A percentile compares a stretch with the other conserved stretches of the same genome.
phyloP scores from a whole-genome alignment of 2,113 vertebrate genomes.

The Zapus hudsonius region DNA sequence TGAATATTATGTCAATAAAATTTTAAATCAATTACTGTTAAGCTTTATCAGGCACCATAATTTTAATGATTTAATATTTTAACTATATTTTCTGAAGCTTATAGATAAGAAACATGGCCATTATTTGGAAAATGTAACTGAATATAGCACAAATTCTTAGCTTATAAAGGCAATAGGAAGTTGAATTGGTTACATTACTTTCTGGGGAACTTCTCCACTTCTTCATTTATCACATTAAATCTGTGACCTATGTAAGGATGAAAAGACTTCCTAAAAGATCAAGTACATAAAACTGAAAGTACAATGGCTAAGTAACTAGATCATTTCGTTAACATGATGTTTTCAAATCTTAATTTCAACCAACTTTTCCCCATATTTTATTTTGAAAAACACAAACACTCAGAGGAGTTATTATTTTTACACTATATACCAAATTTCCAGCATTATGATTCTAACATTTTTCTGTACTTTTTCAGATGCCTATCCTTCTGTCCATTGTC shows the following conservation, averaged over 20 bases:
- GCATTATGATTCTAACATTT: not conserved
- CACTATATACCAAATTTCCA: not conserved
- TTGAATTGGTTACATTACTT: not conserved
- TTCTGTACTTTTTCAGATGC: not conserved
- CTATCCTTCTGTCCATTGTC: not conserved
- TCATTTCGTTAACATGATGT: constrained; percentile 22
- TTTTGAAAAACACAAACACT: constrained; percentile 33
- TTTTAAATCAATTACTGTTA: not conserved
- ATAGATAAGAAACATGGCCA: not conserved
- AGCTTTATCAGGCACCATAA: not conserved
- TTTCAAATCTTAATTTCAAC: not conserved
- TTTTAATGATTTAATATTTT: constrained; percentile 28
- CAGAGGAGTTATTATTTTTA: constrained; percentile 7
- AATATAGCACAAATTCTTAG: constrained; percentile 25
- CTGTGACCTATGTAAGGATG: not conserved
- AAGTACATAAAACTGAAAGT: constrained; percentile 4
- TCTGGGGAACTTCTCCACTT: not conserved
- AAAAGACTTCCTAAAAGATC: constrained; percentile 39
- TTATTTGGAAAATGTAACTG: constrained; percentile 22
- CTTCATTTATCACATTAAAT: not conserved
- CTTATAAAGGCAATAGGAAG: constrained; percentile 20
- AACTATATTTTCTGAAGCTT: constrained; percentile 43
- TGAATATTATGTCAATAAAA: too few species aligned
- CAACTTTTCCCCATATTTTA: not conserved
- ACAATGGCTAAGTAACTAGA: not conserved